A percentile compares a stretch with the other conserved stretches of the same genome.
phyloP scores from a whole-genome alignment of 2,113 vertebrate genomes.

The Spea bombifrons region DNA sequence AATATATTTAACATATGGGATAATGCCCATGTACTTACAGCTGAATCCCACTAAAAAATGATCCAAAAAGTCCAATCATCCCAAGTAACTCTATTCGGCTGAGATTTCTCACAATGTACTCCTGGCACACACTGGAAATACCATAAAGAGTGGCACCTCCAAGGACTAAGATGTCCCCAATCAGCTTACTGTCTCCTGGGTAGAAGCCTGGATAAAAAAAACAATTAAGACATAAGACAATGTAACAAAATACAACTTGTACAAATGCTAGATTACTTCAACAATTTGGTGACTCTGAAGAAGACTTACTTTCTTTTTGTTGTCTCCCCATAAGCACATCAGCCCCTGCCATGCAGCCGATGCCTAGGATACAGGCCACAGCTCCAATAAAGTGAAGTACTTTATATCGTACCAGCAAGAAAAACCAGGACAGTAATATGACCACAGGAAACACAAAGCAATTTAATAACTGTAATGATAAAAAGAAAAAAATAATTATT shows the following conservation, averaged over 20 bases:
- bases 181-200: conserved; percentile 86
- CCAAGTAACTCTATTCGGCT: conserved; percentile 91
- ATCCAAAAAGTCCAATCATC: conserved; percentile 94
- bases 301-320: conserved; percentile 80
- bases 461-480: conserved; percentile 78
- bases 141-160: conserved; percentile 85
- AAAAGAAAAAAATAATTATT: conserved; percentile 3
- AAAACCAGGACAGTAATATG: conserved; percentile 93
- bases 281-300: background rate
- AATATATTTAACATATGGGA: too few species aligned
- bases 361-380: conserved; percentile 86
- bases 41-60: conserved; percentile 96
- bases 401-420: conserved; percentile 91
- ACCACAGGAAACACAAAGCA: conserved; percentile 93
- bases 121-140: conserved; percentile 90
- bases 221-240: background rate
- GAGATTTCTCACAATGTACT: conserved; percentile 90
- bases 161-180: conserved; percentile 88
- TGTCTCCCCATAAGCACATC: conserved; percentile 86
- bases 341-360: conserved; percentile 91
- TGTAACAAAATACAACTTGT: background rate
- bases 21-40: conserved; percentile 74
- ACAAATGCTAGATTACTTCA: background rate
- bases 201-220: conserved; percentile 37
- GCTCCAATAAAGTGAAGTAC: conserved; percentile 86